Percentiles rank a stretch among this genome's conserved stretches.
Evolutionary conservation across 2,113 vertebrate genomes (phyloP).

Genomic region (Zosterops hypoxanthus): DNA sequence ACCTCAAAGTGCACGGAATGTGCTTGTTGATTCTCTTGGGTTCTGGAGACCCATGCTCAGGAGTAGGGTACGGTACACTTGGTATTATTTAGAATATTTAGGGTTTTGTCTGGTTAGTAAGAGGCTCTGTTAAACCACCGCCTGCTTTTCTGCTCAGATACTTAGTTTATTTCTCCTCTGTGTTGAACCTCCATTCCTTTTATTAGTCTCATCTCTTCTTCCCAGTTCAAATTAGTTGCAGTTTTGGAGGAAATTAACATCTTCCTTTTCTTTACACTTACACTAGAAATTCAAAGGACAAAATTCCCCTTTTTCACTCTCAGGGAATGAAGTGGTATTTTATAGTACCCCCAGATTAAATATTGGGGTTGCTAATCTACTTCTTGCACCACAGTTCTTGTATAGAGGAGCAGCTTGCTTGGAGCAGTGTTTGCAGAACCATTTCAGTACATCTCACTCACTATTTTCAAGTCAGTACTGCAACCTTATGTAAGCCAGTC

Average conservation of each 20-base stretch:
- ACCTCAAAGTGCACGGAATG: neutral
- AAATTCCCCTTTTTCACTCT: neutral
- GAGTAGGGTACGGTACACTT: neutral
- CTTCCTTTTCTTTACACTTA: neutral
- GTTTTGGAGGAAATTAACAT: neutral
- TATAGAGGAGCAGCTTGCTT: neutral
- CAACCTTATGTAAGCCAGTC: conserved; percentile 23
- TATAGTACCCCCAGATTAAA: neutral
- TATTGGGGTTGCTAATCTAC: neutral
- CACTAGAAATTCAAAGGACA: neutral
- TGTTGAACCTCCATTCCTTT: neutral
- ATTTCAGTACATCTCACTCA: neutral
- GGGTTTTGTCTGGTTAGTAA: neutral
- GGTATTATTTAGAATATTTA: neutral
- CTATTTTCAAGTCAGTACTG: neutral
- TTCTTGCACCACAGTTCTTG: neutral
- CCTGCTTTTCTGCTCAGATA: neutral
- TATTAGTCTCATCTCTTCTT: neutral
- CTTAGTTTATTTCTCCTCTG: neutral
- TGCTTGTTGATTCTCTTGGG: neutral
- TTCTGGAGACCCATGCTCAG: neutral
- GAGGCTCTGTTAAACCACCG: neutral
- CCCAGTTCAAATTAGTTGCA: neutral
- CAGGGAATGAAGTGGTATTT: neutral
- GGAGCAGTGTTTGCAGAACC: neutral